A percentile compares a stretch with the other conserved stretches of the same genome.
Evolutionary conservation across 2,797 vertebrate species (phyloP).

Genomic region (Scomberomorus guttatus): DNA sequence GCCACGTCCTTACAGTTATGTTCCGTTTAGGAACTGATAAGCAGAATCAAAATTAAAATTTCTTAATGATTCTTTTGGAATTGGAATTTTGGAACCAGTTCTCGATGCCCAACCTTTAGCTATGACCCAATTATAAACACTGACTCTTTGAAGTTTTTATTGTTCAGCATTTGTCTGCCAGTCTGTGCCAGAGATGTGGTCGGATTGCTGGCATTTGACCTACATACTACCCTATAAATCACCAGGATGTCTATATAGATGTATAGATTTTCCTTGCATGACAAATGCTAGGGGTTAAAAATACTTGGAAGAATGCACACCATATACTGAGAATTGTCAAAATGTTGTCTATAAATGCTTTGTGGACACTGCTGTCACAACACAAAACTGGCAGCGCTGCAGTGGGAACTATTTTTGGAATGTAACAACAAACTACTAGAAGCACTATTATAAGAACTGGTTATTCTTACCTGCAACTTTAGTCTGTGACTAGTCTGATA

Average conservation of each 20-base stretch:
- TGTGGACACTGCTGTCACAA: slow-evolving; percentile 11
- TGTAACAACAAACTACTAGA: slow-evolving; percentile 7
- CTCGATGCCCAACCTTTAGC: too few species aligned
- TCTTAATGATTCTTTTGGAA: too few species aligned
- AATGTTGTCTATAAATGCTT: neutral
- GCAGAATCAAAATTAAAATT: too few species aligned
- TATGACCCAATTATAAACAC: neutral
- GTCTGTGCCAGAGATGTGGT: neutral
- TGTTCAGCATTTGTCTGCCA: neutral
- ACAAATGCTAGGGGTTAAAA: neutral
- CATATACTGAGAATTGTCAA: neutral
- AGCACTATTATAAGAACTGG: neutral
- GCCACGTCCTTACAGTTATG: too few species aligned
- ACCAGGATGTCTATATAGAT: neutral
- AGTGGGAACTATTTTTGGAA: neutral
- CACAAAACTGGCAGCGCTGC: neutral
- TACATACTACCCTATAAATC: neutral
- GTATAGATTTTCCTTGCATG: neutral
- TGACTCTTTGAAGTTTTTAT: neutral
- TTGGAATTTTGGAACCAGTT: too few species aligned
- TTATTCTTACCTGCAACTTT: neutral
- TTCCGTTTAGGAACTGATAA: too few species aligned
- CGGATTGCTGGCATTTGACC: neutral
- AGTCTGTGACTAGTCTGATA: neutral
- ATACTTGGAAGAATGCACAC: neutral